These are phyloP conservation scores for Sesia apiformis DNA, from an alignment of 2,888 invertebrate species.

Conservation along the genomic window DNA sequence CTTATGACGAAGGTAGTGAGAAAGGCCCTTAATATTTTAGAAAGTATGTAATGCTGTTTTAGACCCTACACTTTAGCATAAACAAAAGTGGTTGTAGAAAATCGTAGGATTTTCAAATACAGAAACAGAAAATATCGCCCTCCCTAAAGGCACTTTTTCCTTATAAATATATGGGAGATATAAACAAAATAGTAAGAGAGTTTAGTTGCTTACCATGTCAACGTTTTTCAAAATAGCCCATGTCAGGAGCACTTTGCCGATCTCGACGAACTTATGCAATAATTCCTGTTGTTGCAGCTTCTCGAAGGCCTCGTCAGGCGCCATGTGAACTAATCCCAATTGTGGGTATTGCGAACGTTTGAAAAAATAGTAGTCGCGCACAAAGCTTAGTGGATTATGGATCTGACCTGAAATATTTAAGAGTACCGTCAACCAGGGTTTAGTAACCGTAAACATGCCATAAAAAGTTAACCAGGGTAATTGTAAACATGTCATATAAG, in stretches of 20 bases:
- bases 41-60: too few species aligned
- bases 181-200: too few species aligned
- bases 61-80: too few species aligned
- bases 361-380: constrained; percentile 95
- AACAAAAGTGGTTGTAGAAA: too few species aligned
- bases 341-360: constrained; percentile 99
- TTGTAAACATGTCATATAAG: neutral
- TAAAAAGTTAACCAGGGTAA: neutral
- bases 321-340: constrained; percentile 93
- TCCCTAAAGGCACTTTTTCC: too few species aligned
- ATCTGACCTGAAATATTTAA: constrained; percentile 87
- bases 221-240: constrained; percentile 95
- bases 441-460: neutral
- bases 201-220: constrained; percentile 79
- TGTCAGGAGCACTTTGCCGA: constrained; percentile 93
- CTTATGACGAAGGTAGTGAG: too few species aligned
- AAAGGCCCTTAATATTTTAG: too few species aligned
- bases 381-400: constrained; percentile 95
- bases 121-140: too few species aligned
- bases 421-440: neutral
- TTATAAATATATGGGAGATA: too few species aligned
- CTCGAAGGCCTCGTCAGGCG: constrained; percentile 91
- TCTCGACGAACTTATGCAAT: constrained; percentile 95
- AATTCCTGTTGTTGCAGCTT: constrained; percentile 93
- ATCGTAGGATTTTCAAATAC: too few species aligned